Conservation (phyloP, 2,888 invertebrate species). For the Chaitophorus viminalis region DNA sequence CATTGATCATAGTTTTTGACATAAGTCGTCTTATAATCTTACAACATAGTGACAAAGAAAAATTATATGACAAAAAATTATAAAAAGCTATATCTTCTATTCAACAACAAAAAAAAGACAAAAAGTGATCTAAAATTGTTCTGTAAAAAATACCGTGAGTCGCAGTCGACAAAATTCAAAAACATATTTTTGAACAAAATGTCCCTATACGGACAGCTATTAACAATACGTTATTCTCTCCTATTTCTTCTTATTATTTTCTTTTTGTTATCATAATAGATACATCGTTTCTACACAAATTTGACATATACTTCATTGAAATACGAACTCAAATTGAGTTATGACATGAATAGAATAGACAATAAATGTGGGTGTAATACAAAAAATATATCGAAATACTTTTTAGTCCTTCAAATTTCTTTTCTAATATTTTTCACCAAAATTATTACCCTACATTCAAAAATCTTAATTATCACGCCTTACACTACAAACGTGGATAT, state of each 20-base stretch:
- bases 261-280: no score
- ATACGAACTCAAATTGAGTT: not conserved
- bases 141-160: not conserved
- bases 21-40: not conserved
- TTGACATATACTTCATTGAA: no score
- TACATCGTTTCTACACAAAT: no score
- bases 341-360: not conserved
- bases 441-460: not conserved
- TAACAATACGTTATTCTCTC: not conserved
- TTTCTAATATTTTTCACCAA: not conserved
- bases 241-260: not conserved
- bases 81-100: no score
- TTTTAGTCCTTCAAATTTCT: not conserved
- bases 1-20: no score
- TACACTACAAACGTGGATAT: no score
- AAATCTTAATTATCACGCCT: no score
- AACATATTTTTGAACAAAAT: not conserved
- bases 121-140: not conserved
- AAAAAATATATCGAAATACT: not conserved
- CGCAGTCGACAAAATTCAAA: not conserved
- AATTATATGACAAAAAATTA: not conserved
- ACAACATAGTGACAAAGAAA: not conserved
- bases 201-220: not conserved
- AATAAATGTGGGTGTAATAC: not conserved
- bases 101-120: not conserved